Base-by-base conservation (phyloP, 2,797 vertebrate genomes). In the Pogoniulus pusillus region DNA sequence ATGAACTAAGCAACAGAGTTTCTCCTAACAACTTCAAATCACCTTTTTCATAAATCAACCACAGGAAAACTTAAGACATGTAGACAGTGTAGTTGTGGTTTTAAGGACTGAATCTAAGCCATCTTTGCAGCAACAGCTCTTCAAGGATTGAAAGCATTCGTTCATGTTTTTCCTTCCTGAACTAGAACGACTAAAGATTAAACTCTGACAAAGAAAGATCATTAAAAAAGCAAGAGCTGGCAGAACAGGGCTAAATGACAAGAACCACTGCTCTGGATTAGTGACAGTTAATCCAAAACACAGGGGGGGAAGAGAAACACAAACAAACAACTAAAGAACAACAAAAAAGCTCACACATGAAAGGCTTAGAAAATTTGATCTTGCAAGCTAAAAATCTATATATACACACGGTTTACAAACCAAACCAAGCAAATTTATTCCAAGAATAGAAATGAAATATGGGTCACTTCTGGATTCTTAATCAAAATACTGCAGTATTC, bases 401-500 rank as follows among this genome's bases (percentile, higher is more conserved):
- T 87, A 86, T 77, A 94, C 8, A 85, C 62, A 82, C 8, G 17
- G 79, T 95, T 95, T 93, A 95, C 88, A 95, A 93, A 82, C 47
- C 88, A 95, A 93, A 82, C 47, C 78, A 89, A 95, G 75, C 30
- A 94, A 86, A 87, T 85, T 88, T 81, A 76, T 83, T 85, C 87
- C 57, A 89, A 93, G 79, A 95, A 95, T 81, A 95, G 90, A 91
- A 90, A 72, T 27, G 1, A 85, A 90, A 96, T 92, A 91, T 55
- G 34, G 93, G 90, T 93, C 91, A 93, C 60, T 93, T 79, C 81
- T 90, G 47, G 81, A 91, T 88, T 85, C 93, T 93, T 93, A 95
- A 94, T 95, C 90, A 91, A 95, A 95, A 87, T 47, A 70, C 82
- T 34, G 4, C 58, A 78, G 59, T 55, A 93, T 32, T 91, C 10